A percentile compares a stretch with the other conserved stretches of the same genome.
Evolutionary conservation across 2,113 vertebrate genomes (phyloP).

Genomic region (Irena cyanogastra): DNA sequence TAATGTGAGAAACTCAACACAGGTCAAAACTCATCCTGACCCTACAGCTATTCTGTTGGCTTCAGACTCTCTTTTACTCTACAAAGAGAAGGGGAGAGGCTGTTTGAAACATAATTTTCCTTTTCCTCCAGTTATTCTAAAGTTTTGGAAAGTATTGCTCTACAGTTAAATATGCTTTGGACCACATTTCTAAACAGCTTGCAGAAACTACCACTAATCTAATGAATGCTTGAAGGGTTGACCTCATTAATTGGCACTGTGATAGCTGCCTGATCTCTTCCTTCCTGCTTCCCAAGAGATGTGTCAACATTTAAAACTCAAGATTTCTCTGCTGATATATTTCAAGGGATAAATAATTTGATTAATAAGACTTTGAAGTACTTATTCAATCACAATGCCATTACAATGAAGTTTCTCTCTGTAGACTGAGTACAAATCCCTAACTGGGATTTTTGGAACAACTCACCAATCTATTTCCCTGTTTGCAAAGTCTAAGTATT

Average conservation of each 20-base stretch:
- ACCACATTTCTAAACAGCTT: slow-evolving; percentile 25
- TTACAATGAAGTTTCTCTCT: neutral
- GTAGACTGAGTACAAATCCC: neutral
- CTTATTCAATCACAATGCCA: neutral
- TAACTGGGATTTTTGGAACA: neutral
- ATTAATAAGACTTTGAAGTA: neutral
- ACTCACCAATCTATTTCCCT: neutral
- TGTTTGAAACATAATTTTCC: neutral
- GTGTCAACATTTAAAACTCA: slow-evolving; percentile 11
- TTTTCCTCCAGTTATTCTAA: neutral
- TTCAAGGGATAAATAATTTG: slow-evolving; percentile 25
- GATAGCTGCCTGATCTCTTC: slow-evolving; percentile 24
- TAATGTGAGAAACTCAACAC: neutral
- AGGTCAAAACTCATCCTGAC: slow-evolving; percentile 28
- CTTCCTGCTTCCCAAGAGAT: slow-evolving; percentile 24
- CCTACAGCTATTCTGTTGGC: neutral
- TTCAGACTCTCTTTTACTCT: neutral
- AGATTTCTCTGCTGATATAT: neutral
- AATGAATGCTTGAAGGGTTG: slow-evolving; percentile 37
- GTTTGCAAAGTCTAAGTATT: neutral
- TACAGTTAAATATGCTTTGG: neutral
- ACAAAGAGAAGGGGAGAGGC: neutral
- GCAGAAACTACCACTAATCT: neutral
- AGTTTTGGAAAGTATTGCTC: neutral
- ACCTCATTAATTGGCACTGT: neutral